phyloP scores from a whole-genome alignment of 2,888 invertebrate species.

The Machimus rusticus region DNA sequence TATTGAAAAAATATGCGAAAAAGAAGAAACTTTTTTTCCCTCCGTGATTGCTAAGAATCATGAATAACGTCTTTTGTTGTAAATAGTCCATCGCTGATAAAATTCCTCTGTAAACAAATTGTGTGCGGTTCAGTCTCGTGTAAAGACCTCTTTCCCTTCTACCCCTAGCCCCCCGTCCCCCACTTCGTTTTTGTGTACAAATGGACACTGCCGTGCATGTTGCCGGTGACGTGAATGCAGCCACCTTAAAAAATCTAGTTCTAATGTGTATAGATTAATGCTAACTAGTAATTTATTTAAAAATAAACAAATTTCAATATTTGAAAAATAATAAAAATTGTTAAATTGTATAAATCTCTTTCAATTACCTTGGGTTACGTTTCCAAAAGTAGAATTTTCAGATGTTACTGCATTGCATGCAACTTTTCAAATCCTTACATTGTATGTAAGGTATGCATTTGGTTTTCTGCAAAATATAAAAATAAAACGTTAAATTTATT shows the following conservation, averaged over 20 bases:
- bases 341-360: slow-evolving; percentile 1
- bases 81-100: not conserved
- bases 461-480: too few species aligned
- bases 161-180: not conserved
- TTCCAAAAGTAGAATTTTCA: too few species aligned
- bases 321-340: slow-evolving; percentile 32
- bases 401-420: too few species aligned
- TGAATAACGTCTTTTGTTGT: not conserved
- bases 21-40: not conserved
- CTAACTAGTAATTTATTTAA: slow-evolving; percentile 36
- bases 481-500: too few species aligned
- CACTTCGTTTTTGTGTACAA: slow-evolving; percentile 1
- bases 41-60: not conserved
- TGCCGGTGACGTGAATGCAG: slow-evolving; percentile 3
- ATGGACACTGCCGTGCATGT: slow-evolving; percentile 8
- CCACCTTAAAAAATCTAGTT: slow-evolving; percentile 17
- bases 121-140: slow-evolving; percentile 8
- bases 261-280: slow-evolving; percentile 32
- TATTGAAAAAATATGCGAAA: not conserved
- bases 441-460: too few species aligned
- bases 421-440: too few species aligned
- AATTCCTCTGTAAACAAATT: not conserved
- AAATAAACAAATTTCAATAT: slow-evolving; percentile 24
- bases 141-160: not conserved
- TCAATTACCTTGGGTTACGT: not conserved